Percentiles rank a stretch among this genome's conserved stretches.
phyloP scores from a whole-genome alignment of 2,113 vertebrate species.

The Scalopus aquaticus region DNA sequence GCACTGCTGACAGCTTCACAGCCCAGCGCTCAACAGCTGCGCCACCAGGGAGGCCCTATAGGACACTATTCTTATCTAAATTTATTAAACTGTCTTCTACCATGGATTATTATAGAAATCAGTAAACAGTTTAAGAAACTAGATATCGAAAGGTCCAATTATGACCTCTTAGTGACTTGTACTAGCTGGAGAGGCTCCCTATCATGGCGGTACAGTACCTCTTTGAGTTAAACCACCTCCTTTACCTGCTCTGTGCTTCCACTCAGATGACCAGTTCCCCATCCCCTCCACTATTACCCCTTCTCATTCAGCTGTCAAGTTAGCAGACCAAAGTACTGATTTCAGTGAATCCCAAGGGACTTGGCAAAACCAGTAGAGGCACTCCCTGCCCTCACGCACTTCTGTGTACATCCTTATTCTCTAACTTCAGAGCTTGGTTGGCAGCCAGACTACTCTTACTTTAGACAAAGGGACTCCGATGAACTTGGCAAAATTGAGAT shows the following conservation, averaged over 20 bases:
- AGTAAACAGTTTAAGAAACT: not conserved
- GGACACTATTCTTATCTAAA: not conserved
- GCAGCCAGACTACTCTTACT: not conserved
- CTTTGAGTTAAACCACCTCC: not conserved
- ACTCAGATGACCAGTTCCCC: not conserved
- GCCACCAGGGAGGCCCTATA: no score
- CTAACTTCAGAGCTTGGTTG: not conserved
- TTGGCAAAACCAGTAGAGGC: not conserved
- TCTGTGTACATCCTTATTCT: not conserved
- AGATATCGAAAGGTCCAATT: not conserved
- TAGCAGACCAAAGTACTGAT: not conserved
- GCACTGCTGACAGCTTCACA: no score
- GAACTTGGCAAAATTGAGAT: not conserved
- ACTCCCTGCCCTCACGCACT: not conserved
- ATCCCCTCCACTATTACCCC: no score
- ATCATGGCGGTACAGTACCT: accelerated
- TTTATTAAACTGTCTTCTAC: not conserved
- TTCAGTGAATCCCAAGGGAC: not conserved
- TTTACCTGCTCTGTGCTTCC: not conserved
- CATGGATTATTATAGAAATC: not conserved
- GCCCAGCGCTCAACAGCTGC: no score
- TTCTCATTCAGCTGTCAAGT: not conserved
- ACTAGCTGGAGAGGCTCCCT: not conserved
- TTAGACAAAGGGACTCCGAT: not conserved
- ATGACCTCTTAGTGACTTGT: not conserved